Conservation (phyloP, 2,113 vertebrate genomes). For the Peromyscus californicus region DNA sequence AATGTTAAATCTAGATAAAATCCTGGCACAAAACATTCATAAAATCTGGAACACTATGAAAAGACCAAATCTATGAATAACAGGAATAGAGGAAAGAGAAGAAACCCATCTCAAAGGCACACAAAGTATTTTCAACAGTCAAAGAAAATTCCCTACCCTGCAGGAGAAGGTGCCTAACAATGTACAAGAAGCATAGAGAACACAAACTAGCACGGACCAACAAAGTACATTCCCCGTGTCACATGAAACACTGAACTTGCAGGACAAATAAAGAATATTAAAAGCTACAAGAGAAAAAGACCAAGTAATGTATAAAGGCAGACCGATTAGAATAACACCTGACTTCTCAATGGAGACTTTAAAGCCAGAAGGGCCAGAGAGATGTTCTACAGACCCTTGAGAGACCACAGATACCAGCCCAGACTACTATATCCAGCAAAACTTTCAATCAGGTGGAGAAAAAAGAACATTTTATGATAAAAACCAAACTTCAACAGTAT, state of each 20-base stretch:
- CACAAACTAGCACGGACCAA: not conserved
- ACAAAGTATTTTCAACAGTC: not conserved
- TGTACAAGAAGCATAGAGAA: not conserved
- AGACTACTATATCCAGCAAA: not conserved
- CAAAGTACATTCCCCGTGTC: not conserved
- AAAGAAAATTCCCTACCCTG: not conserved
- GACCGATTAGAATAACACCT: not conserved
- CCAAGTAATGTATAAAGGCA: not conserved
- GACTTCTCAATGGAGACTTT: not conserved
- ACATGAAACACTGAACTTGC: not conserved
- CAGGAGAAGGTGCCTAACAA: not conserved
- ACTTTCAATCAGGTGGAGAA: not conserved
- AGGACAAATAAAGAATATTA: no score
- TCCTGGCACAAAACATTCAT: not conserved
- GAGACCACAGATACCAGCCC: not conserved
- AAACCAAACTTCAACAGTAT: not conserved
- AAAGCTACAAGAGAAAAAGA: not conserved
- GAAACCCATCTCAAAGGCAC: not conserved
- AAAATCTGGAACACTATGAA: not conserved
- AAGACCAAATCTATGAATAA: no score
- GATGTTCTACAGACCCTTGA: not conserved
- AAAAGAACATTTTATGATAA: not conserved
- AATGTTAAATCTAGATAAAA: not conserved
- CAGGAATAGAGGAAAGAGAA: no score
- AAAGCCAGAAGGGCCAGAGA: not conserved